A percentile compares a stretch with the other conserved stretches of the same genome.
Conservation (phyloP, 2,113 vertebrate species). For the Polypterus bichir region DNA sequence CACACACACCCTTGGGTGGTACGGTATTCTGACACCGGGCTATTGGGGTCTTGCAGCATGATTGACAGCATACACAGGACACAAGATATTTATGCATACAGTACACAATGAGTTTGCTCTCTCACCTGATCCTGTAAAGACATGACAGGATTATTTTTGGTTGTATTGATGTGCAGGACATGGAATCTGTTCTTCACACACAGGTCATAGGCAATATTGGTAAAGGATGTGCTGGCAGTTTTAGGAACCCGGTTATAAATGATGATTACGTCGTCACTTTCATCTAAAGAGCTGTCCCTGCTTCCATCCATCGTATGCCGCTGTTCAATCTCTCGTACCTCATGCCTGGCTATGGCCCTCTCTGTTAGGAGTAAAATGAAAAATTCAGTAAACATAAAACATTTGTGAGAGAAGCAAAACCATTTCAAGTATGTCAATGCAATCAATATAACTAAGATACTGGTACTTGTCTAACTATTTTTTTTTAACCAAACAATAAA, state of each 20-base stretch:
- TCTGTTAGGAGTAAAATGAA: slow-evolving; percentile 39
- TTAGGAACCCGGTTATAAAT: slow-evolving; percentile 97
- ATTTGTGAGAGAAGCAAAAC: too few relatives aligned
- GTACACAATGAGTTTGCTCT: too few relatives aligned
- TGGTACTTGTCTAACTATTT: too few relatives aligned
- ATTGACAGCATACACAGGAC: too few relatives aligned
- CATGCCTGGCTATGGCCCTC: slow-evolving; percentile 75
- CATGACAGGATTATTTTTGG: slow-evolving; percentile 98
- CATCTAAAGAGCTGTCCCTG: slow-evolving; percentile 41
- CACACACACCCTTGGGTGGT: too few relatives aligned
- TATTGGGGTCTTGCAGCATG: too few relatives aligned
- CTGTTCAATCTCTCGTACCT: slow-evolving; percentile 79
- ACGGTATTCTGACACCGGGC: too few relatives aligned
- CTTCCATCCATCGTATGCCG: slow-evolving; percentile 60
- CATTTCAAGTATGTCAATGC: too few relatives aligned
- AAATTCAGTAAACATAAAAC: too few relatives aligned
- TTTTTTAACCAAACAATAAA: too few relatives aligned
- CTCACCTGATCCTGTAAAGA: slow-evolving; percentile 96
- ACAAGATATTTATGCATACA: too few relatives aligned
- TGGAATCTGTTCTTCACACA: slow-evolving; percentile 84
- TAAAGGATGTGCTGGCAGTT: slow-evolving; percentile 97
- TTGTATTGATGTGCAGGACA: slow-evolving; percentile 97
- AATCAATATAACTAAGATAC: too few relatives aligned
- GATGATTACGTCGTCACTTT: slow-evolving; percentile 70
- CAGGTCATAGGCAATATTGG: slow-evolving; percentile 78